phyloP scores from a whole-genome alignment of 92 coral and sea anemone species.

The Isaurus tuberculatus region DNA sequence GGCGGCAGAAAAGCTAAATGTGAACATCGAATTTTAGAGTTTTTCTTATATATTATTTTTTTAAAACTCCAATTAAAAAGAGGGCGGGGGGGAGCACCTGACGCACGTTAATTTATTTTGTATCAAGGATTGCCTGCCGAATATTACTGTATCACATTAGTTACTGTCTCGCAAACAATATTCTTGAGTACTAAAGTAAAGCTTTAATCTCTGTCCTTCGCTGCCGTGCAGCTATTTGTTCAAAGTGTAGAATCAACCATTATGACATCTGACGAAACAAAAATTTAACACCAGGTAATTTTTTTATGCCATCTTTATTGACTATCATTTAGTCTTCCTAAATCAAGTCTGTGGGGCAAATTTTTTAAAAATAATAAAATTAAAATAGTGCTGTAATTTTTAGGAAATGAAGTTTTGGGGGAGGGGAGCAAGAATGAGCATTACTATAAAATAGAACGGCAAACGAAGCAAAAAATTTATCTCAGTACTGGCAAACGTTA shows the following conservation, averaged over 20 bases:
- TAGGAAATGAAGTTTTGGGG: background rate
- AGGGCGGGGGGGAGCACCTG: background rate
- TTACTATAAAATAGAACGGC: no score
- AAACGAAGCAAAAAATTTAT: no score
- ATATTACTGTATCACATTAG: background rate
- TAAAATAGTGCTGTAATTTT: background rate
- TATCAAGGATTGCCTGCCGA: background rate
- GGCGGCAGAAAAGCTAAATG: no score
- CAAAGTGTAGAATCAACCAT: background rate
- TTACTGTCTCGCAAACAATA: background rate
- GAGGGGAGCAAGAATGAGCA: no score
- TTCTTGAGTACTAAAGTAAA: background rate
- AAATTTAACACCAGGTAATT: background rate
- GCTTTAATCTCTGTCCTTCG: background rate
- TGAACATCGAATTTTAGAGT: no score
- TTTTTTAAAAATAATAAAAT: background rate
- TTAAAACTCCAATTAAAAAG: background rate
- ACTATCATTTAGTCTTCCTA: background rate
- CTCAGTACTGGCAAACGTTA: no score
- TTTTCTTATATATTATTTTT: no score
- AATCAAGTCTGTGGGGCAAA: background rate
- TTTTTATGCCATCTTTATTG: background rate
- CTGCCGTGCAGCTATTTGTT: slow-evolving; percentile 1
- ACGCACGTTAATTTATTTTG: background rate
- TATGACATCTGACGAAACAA: background rate